These are phyloP conservation scores for Brevimyrus niger DNA, from an alignment of 2,113 vertebrate genomes.

Conservation along the genomic window DNA sequence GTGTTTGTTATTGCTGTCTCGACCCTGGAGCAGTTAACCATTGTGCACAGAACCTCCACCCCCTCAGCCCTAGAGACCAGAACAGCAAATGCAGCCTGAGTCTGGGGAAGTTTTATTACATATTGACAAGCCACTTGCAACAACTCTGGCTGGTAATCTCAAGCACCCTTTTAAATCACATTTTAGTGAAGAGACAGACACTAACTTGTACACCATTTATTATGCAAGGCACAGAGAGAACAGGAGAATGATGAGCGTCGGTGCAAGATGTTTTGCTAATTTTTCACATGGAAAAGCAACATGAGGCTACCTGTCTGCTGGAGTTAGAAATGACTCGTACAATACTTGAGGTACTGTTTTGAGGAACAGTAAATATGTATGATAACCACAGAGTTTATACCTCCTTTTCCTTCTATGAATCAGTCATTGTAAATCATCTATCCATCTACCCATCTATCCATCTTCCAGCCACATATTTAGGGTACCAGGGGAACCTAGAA, in stretches of 20 bases:
- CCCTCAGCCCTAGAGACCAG: not conserved
- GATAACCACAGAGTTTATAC: not conserved
- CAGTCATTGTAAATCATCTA: not conserved
- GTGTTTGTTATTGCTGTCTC: constrained; percentile 5
- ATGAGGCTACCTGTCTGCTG: not conserved
- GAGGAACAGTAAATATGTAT: not conserved
- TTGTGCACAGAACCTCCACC: not conserved
- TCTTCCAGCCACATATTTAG: not conserved
- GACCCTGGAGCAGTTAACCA: not conserved
- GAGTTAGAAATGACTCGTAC: not conserved
- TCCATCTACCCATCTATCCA: not conserved
- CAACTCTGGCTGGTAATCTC: not conserved
- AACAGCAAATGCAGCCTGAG: not conserved
- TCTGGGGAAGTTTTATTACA: not conserved
- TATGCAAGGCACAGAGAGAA: not conserved
- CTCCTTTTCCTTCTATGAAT: not conserved
- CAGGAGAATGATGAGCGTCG: not conserved
- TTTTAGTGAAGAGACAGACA: not conserved
- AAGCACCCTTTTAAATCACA: not conserved
- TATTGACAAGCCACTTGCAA: not conserved
- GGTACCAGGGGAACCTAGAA: not conserved
- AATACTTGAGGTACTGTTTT: not conserved
- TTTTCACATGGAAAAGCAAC: not conserved
- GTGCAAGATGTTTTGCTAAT: not conserved
- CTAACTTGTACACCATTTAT: not conserved